Conservation (phyloP, 2,113 vertebrate genomes). For the Tetrax tetrax region DNA sequence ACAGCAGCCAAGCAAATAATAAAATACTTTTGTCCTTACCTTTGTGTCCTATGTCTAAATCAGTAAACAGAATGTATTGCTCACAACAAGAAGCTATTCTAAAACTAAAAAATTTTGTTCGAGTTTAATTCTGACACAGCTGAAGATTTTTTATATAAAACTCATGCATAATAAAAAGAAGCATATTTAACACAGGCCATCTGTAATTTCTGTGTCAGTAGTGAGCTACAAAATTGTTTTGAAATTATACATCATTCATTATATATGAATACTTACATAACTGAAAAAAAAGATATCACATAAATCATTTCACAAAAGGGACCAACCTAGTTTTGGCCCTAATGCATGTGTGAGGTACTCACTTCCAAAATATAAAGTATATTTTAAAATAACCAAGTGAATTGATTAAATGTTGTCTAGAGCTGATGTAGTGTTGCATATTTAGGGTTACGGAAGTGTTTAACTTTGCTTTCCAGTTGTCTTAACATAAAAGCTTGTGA, state of each 20-base stretch:
- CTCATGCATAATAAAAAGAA: background rate
- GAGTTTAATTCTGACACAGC: background rate
- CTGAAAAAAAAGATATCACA: background rate
- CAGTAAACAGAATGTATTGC: background rate
- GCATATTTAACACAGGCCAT: background rate
- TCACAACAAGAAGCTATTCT: background rate
- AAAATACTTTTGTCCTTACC: background rate
- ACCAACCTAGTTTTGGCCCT: background rate
- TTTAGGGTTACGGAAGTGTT: background rate
- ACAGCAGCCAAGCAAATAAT: background rate
- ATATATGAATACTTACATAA: conserved; percentile 17
- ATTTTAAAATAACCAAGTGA: background rate
- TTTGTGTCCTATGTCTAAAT: background rate
- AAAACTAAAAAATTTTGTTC: background rate
- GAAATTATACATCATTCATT: conserved; percentile 20
- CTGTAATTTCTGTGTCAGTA: conserved; percentile 28
- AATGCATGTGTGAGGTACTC: background rate
- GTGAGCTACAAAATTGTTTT: background rate
- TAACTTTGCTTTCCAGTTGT: background rate
- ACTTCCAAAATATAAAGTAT: background rate
- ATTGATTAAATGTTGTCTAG: background rate
- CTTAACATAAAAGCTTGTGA: background rate
- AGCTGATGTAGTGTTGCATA: background rate
- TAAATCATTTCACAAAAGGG: background rate
- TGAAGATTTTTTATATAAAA: background rate